Evolutionary conservation across 1,140 invertebrate species (phyloP).

Genomic region (Drosophila kepulauana): DNA sequence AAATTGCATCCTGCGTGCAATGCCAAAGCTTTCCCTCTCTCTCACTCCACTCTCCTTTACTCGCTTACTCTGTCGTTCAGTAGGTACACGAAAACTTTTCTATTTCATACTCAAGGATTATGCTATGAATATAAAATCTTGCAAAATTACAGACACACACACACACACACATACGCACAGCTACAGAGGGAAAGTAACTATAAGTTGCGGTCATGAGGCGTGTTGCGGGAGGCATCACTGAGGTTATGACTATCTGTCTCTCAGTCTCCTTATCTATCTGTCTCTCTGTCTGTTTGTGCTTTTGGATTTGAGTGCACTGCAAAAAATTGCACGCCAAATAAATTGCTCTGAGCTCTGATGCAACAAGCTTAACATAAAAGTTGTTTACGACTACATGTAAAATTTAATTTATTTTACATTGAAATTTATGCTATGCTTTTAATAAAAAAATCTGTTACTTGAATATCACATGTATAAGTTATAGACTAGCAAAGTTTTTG

Average conservation of each 20-base stretch:
- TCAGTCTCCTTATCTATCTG: slow-evolving; percentile 33
- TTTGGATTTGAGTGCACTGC: slow-evolving; percentile 54
- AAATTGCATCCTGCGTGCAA: slow-evolving; percentile 80
- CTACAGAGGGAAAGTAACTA: slow-evolving; percentile 52
- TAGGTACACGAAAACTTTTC: slow-evolving; percentile 73
- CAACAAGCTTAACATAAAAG: not conserved
- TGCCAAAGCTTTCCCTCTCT: slow-evolving; percentile 12
- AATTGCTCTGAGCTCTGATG: not conserved
- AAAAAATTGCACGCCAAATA: slow-evolving; percentile 39
- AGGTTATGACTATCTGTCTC: slow-evolving; percentile 64
- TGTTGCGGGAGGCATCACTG: slow-evolving; percentile 47
- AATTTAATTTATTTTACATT: not conserved
- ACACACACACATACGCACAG: slow-evolving; percentile 30
- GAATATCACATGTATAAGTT: no score
- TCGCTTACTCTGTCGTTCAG: slow-evolving; percentile 13
- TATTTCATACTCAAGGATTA: slow-evolving; percentile 79
- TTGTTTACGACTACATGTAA: not conserved
- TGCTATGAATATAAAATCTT: slow-evolving; percentile 82
- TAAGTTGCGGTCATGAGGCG: slow-evolving; percentile 69
- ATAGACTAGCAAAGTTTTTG: no score
- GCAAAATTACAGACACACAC: slow-evolving; percentile 67
- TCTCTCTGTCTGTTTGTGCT: slow-evolving; percentile 51
- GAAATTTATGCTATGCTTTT: not conserved
- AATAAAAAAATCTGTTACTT: no score
- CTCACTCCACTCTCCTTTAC: not conserved